Percentiles rank a stretch among this genome's conserved stretches.
Conservation (phyloP, 2,797 vertebrate species). For the Phalanger gymnotis region DNA sequence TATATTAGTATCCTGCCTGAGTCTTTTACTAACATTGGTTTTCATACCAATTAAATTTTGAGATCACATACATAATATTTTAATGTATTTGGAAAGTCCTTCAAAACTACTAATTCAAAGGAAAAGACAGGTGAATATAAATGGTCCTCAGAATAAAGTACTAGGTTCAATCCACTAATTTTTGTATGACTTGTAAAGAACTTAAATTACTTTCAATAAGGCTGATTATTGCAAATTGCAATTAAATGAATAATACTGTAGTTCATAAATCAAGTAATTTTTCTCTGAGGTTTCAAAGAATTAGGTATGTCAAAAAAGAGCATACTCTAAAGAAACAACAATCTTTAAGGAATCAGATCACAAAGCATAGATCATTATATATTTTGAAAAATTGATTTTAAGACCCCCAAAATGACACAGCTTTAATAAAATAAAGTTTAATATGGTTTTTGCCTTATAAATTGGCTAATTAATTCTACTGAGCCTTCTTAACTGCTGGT, state of each 20-base stretch:
- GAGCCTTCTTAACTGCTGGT: not conserved
- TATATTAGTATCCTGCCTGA: not conserved
- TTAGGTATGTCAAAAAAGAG: conserved; percentile 55
- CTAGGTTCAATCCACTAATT: not conserved
- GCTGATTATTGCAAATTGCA: conserved; percentile 9
- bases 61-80: conserved; percentile 20
- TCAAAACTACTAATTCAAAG: not conserved
- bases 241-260: conserved; percentile 30
- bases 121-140: not conserved
- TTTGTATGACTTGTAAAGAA: not conserved
- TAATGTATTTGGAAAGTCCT: not conserved
- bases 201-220: not conserved
- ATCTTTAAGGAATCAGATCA: conserved; percentile 26
- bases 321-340: not conserved
- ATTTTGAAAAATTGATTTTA: conserved; percentile 8
- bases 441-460: conserved; percentile 5
- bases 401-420: conserved; percentile 43
- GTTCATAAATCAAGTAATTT: not conserved
- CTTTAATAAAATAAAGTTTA: conserved; percentile 23
- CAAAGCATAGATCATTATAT: conserved; percentile 15
- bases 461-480: conserved; percentile 35
- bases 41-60: conserved; percentile 33
- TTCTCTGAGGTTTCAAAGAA: conserved; percentile 34
- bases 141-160: not conserved
- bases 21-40: not conserved